Evolutionary conservation across 2,888 invertebrate species (phyloP).

Genomic region (Sipha maydis): DNA sequence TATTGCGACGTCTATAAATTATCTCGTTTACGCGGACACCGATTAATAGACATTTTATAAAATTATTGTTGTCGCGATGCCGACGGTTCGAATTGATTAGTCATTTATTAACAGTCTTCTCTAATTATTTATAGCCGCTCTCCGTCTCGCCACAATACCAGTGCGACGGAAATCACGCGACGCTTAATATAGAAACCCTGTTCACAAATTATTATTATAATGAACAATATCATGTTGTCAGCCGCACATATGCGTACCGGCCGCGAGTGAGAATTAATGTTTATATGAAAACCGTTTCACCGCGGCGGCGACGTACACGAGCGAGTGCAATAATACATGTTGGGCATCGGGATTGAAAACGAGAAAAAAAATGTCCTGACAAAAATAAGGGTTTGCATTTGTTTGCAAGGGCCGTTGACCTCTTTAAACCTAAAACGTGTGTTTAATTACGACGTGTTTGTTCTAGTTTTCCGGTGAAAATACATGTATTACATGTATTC

Average conservation of each 20-base stretch:
- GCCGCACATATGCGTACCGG: not conserved
- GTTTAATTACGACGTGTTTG: slow-evolving; percentile 29
- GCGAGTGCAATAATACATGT: not conserved
- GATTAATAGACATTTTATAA: not conserved
- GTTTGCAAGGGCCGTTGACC: not conserved
- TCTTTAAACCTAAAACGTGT: slow-evolving; percentile 12
- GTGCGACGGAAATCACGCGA: not conserved
- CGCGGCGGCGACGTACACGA: not conserved
- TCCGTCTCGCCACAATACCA: not conserved
- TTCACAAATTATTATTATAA: not conserved
- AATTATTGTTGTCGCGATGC: not conserved
- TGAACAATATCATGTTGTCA: not conserved
- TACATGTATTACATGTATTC: not conserved
- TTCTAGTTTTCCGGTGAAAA: not conserved
- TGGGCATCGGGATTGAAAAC: not conserved
- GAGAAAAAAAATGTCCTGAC: slow-evolving; percentile 18
- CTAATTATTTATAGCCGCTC: not conserved
- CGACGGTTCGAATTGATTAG: not conserved
- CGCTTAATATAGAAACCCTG: not conserved
- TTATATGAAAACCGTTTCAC: not conserved
- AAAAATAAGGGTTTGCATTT: slow-evolving; percentile 4
- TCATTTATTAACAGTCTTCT: not conserved
- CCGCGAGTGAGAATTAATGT: not conserved
- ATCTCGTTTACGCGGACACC: not conserved
- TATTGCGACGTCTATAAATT: too few species aligned